phyloP scores from a whole-genome alignment of 1,140 invertebrate genomes.

The Coboldia fuscipes region DNA sequence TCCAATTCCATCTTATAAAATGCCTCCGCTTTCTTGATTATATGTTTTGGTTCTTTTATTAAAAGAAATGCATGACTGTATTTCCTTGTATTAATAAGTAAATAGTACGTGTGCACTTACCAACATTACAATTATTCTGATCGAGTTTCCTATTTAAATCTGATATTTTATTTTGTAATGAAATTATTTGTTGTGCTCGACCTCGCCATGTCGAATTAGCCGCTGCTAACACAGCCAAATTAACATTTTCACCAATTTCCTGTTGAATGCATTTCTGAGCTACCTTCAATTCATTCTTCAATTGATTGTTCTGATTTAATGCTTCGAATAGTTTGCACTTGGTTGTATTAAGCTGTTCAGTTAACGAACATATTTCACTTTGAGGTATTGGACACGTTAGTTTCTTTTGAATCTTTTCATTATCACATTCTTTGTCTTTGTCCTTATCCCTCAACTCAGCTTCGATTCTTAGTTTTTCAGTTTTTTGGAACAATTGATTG shows the following conservation, averaged over 20 bases:
- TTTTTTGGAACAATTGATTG: slow-evolving; percentile 22
- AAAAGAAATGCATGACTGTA: slow-evolving; percentile 15
- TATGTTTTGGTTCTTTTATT: slow-evolving; percentile 17
- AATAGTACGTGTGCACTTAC: too few relatives aligned
- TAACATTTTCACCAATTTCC: slow-evolving; percentile 37
- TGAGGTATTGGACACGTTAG: slow-evolving; percentile 6
- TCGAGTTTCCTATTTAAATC: slow-evolving; percentile 37
- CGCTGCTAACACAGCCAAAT: slow-evolving; percentile 14
- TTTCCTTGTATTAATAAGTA: slow-evolving; percentile 14
- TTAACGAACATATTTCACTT: slow-evolving; percentile 31
- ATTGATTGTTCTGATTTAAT: slow-evolving; percentile 36
- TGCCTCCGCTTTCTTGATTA: slow-evolving; percentile 28
- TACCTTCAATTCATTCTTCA: slow-evolving; percentile 38
- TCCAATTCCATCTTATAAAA: slow-evolving; percentile 29
- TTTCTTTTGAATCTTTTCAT: slow-evolving; percentile 16
- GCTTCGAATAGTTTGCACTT: slow-evolving; percentile 40
- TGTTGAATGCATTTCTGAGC: slow-evolving; percentile 38
- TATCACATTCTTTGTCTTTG: slow-evolving; percentile 14
- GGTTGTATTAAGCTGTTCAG: slow-evolving; percentile 29
- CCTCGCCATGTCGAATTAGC: slow-evolving; percentile 39
- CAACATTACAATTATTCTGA: slow-evolving; percentile 14
- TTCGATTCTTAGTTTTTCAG: slow-evolving; percentile 19
- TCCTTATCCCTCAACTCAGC: slow-evolving; percentile 20
- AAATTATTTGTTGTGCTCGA: slow-evolving; percentile 41
- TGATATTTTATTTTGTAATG: slow-evolving; percentile 35